These are phyloP conservation scores for Echinops telfairi DNA, from an alignment of 2,113 vertebrate species.

Conservation along the genomic window DNA sequence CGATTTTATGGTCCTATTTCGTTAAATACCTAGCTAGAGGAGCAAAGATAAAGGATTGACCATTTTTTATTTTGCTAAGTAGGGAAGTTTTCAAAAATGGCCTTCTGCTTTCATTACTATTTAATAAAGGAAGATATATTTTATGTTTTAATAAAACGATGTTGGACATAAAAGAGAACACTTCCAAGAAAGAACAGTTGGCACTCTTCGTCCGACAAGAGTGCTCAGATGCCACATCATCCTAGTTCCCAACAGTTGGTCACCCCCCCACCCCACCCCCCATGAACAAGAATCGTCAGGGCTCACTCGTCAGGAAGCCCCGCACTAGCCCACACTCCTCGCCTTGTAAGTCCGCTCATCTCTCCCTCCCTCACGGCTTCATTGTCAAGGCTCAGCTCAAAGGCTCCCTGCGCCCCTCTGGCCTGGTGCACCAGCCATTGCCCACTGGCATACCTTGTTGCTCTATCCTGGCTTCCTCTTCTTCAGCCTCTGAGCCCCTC, in stretches of 20 bases:
- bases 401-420: background rate
- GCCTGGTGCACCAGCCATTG: background rate
- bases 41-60: constrained; percentile 26
- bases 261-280: too few species aligned
- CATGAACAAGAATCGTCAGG: too few species aligned
- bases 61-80: constrained; percentile 66
- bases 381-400: background rate
- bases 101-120: constrained; percentile 69
- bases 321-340: background rate
- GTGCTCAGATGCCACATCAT: rapidly evolving
- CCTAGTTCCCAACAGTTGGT: rapidly evolving
- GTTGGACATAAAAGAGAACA: background rate
- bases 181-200: background rate
- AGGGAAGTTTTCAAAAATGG: constrained; percentile 37
- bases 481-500: background rate
- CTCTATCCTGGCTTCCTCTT: background rate
- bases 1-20: constrained; percentile 45
- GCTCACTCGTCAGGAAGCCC: background rate
- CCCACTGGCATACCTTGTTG: rapidly evolving
- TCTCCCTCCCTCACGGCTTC: too few species aligned
- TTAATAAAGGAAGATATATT: constrained; percentile 51
- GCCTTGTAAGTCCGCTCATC: background rate
- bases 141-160: constrained; percentile 22
- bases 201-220: rapidly evolving
- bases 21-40: background rate